Evolutionary conservation across 2,888 invertebrate genomes (phyloP).

Genomic region (Stegophylla sp.): DNA sequence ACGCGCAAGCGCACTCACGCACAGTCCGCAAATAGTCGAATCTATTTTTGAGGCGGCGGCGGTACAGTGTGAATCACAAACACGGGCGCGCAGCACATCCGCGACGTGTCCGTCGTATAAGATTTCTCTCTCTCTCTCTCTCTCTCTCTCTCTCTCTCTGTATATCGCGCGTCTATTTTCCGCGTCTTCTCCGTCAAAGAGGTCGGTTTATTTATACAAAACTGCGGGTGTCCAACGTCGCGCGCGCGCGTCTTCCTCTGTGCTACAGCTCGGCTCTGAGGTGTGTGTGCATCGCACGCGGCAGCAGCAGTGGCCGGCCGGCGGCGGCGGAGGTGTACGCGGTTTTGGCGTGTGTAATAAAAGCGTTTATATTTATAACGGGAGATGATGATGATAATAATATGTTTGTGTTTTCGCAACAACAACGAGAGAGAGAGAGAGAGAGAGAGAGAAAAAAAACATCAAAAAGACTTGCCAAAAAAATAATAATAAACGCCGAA

Average conservation of each 20-base stretch:
- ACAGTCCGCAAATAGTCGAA: constrained; percentile 41
- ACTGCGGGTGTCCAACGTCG: constrained; percentile 37
- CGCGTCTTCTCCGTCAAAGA: constrained; percentile 28
- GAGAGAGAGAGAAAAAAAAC: background rate
- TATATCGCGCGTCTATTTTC: constrained; percentile 53
- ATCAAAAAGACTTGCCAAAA: constrained; percentile 35
- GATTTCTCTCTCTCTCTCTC: too few relatives aligned
- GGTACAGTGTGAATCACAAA: constrained; percentile 26
- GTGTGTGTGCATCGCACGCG: background rate
- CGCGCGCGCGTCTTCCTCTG: too few relatives aligned
- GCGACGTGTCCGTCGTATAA: background rate
- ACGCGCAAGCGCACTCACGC: too few relatives aligned
- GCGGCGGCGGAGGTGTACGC: constrained; percentile 22
- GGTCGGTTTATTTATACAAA: constrained; percentile 56
- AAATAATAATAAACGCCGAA: constrained; percentile 50
- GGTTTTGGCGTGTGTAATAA: constrained; percentile 49
- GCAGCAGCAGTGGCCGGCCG: background rate
- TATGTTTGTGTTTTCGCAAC: constrained; percentile 55
- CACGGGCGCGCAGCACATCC: background rate
- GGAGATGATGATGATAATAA: constrained; percentile 44
- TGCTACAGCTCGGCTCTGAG: background rate
- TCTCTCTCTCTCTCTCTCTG: background rate
- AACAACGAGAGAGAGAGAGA: too few relatives aligned
- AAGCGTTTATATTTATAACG: constrained; percentile 56
- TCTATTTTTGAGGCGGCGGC: constrained; percentile 51